Conservation (phyloP, 2,888 invertebrate genomes). For the Drosophila maculinotata region DNA sequence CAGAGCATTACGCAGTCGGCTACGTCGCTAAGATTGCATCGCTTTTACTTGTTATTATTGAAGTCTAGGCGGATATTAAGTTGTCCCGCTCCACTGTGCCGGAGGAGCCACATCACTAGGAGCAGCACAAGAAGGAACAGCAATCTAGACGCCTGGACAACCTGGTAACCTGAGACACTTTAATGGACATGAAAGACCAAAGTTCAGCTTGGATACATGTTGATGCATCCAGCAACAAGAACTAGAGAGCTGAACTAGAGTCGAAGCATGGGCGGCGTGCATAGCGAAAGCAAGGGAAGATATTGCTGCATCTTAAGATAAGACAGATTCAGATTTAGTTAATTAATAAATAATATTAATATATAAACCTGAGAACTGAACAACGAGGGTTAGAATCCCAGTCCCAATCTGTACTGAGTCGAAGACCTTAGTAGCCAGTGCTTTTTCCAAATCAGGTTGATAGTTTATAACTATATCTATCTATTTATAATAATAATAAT, state of each 20-base stretch:
- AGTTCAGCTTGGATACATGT: conserved; percentile 53
- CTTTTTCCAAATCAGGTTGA: no score
- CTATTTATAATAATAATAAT: no score
- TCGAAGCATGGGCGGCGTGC: conserved; percentile 1
- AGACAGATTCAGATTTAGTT: no score
- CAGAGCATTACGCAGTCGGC: not conserved
- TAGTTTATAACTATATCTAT: no score
- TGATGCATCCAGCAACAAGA: conserved; percentile 27
- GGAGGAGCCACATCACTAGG: not conserved
- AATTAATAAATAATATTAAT: no score
- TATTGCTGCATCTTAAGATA: no score
- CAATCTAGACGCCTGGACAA: conserved; percentile 3
- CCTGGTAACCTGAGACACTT: conserved; percentile 64
- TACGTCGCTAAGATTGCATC: not conserved
- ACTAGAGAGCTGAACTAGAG: not conserved
- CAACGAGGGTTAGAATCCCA: no score
- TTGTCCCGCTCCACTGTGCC: conserved; percentile 64
- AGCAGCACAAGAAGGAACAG: not conserved
- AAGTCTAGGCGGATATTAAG: conserved; percentile 79
- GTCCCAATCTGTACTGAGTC: no score
- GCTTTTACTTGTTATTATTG: conserved; percentile 55
- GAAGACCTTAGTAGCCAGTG: no score
- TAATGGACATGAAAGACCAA: conserved; percentile 71
- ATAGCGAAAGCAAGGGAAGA: no score
- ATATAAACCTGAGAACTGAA: no score